Conservation (phyloP, 2,888 invertebrate genomes). For the Rhingia campestris region DNA sequence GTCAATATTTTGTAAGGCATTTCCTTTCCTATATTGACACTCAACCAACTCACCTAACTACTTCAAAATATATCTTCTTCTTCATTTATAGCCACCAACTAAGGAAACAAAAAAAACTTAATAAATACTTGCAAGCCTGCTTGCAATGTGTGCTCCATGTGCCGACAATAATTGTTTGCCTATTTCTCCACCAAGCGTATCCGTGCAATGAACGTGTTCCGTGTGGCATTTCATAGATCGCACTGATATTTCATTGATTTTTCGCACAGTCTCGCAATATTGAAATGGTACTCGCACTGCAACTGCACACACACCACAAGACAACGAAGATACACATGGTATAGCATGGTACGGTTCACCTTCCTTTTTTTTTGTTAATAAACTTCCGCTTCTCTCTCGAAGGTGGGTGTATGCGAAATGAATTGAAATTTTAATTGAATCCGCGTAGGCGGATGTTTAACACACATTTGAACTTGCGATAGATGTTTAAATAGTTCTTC, state of each 20-base stretch:
- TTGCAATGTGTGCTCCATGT: not conserved
- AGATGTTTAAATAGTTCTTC: conserved; percentile 71
- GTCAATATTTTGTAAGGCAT: not conserved
- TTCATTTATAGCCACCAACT: not conserved
- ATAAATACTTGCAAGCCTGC: not conserved
- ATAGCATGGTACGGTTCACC: conserved; percentile 17
- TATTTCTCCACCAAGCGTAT: not conserved
- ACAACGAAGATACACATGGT: not conserved
- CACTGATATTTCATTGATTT: conserved; percentile 10
- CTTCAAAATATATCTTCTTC: not conserved
- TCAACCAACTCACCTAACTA: not conserved
- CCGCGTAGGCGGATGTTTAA: conserved; percentile 72
- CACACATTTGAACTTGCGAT: conserved; percentile 68
- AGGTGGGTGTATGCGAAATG: conserved; percentile 69
- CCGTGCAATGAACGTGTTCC: not conserved
- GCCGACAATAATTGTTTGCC: conserved; percentile 6
- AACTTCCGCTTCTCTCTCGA: conserved; percentile 59
- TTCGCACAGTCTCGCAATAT: not conserved
- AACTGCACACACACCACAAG: no score
- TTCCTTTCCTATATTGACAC: not conserved
- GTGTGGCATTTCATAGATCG: not conserved
- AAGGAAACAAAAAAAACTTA: not conserved
- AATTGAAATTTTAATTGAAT: conserved; percentile 74
- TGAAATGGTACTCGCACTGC: no score
- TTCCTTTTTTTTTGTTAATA: conserved; percentile 47